Evolutionary conservation across 2,113 vertebrate genomes (phyloP).

Genomic region (Osmerus mordax): DNA sequence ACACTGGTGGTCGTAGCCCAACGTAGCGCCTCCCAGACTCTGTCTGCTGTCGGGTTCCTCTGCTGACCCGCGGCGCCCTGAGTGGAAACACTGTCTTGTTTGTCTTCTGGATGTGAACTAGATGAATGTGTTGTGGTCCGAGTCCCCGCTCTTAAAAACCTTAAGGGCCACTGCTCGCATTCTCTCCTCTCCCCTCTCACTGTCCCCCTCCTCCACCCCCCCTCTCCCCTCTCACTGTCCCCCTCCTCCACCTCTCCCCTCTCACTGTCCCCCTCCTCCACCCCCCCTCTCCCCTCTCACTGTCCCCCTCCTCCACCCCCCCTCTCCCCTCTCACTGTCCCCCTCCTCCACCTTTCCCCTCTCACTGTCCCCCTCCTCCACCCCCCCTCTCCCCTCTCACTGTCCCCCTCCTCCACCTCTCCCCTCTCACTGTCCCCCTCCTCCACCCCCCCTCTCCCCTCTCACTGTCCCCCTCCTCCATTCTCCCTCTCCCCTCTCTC

Average conservation of each 20-base stretch:
- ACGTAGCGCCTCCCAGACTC: not conserved
- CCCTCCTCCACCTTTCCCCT: too few species aligned
- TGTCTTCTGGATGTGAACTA: slow-evolving; percentile 57
- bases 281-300: not conserved
- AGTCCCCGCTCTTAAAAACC: slow-evolving; percentile 41
- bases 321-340: too few species aligned
- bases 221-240: not conserved
- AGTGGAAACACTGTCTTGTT: slow-evolving; percentile 58
- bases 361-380: too few species aligned
- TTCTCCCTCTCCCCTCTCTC: too few species aligned
- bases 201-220: not conserved
- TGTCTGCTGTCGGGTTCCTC: not conserved
- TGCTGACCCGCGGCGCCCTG: slow-evolving; percentile 27
- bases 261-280: not conserved
- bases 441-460: not conserved
- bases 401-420: too few species aligned
- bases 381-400: not conserved
- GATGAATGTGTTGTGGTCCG: slow-evolving; percentile 48
- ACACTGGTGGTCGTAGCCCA: not conserved
- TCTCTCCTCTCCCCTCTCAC: not conserved
- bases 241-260: not conserved
- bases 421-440: not conserved
- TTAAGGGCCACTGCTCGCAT: slow-evolving; percentile 28
- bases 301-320: too few species aligned
- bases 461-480: too few species aligned